Base-by-base conservation (phyloP, 2,888 invertebrate genomes). In the Leucophenga maculata region DNA sequence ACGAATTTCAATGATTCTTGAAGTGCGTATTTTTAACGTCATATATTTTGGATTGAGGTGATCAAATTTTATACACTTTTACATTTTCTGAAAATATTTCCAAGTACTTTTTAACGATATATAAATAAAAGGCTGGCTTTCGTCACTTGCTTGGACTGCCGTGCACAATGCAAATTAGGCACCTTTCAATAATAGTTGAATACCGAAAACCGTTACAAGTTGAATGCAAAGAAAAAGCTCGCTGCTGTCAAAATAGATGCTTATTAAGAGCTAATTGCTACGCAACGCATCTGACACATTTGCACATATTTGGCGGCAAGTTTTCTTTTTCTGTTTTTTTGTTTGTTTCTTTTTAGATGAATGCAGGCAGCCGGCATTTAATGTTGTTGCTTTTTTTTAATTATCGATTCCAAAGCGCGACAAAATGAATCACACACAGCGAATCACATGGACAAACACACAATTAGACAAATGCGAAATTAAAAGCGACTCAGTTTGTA, bases 201-300 rank as follows among this genome's bases (percentile, higher is more conserved):
- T 68, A 50, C 32, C 18, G 57, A 60, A 55, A 3, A 16, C 22
- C 39, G 18, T 14, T 13, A 69, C 14, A 71, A 39, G 1, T 3
- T 26, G 14, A 39, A 26, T 26, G 39, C 39, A 3, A 39, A 39
- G 32, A 62, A 22, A 55, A 65, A 57, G 54, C 55, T 54, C 18
- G 22, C 18, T 20, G 54, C 54, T 54, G 11, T 18, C 16, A 55
- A 67, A 31, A n/a, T 59, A 44, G 48, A 31, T 32, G 16, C 22
- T 44, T 44, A 65, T 39, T 64, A 20, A 65, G 67, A 69, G 50
- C 20, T 70, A 22, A 52, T 50, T 55, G 50, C 50, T 64, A 16
- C 60, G 20, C 18, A 60, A 60, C 13, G 39, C 44, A 18, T 8
- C 59, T 60, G 60, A 60, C 60, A 60, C 60, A 60, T 39, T 39